Evolutionary conservation across 2,113 vertebrate genomes (phyloP).

Genomic region (Neotoma lepida): DNA sequence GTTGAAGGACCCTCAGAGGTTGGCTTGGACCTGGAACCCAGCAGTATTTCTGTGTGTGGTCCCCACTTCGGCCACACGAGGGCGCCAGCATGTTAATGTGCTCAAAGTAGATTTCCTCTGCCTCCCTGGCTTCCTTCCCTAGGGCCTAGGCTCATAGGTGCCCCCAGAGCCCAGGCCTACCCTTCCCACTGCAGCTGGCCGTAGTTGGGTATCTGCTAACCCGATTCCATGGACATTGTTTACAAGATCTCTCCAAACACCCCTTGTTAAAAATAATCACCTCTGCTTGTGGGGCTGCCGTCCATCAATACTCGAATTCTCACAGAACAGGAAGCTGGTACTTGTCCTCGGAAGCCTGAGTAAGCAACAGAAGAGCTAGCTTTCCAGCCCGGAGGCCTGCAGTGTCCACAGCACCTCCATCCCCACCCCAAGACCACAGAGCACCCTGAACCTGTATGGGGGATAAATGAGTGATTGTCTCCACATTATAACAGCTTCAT

Average conservation of each 20-base stretch:
- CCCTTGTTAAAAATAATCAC: background rate
- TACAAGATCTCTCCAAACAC: background rate
- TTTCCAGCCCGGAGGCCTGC: no score
- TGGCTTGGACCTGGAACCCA: background rate
- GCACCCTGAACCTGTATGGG: no score
- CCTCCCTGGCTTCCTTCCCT: background rate
- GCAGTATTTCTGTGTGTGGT: background rate
- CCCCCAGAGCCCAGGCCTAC: background rate
- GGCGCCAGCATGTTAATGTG: background rate
- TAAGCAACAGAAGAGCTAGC: background rate
- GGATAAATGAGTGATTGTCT: background rate
- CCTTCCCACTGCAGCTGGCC: rapidly evolving
- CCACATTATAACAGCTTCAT: background rate
- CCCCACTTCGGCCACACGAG: background rate
- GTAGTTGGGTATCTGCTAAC: background rate
- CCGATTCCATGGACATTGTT: background rate
- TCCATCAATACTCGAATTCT: background rate
- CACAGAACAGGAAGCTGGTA: background rate
- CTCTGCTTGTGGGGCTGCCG: rapidly evolving
- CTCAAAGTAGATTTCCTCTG: background rate
- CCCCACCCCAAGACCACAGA: background rate
- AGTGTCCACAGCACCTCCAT: no score
- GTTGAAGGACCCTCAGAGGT: no score
- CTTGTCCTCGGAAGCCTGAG: background rate
- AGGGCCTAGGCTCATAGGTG: background rate